A percentile compares a stretch with the other conserved stretches of the same genome.
These are phyloP conservation scores for Halictus quadricinctus DNA, from an alignment of 2,888 invertebrate genomes.

Conservation along the genomic window DNA sequence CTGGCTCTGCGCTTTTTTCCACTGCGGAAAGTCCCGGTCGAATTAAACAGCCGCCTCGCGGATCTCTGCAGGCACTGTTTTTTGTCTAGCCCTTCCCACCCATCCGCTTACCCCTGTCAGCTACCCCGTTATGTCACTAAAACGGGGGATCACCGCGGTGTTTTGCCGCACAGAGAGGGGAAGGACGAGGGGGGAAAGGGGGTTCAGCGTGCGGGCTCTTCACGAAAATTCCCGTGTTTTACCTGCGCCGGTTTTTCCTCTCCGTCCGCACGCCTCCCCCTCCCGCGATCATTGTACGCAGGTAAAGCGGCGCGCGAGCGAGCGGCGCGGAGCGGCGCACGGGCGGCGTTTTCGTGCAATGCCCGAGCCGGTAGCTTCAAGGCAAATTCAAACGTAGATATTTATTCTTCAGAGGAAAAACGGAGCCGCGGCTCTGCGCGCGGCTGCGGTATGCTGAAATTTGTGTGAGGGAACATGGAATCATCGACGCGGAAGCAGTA, in stretches of 20 bases:
- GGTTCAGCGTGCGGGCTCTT: conserved; percentile 29
- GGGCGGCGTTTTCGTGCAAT: conserved; percentile 42
- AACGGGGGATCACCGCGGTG: conserved; percentile 59
- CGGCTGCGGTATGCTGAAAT: conserved; percentile 21
- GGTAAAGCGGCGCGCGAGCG: conserved; percentile 35
- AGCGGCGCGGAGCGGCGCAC: conserved; percentile 16
- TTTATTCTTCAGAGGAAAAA: conserved; percentile 39
- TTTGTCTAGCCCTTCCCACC: conserved; percentile 54
- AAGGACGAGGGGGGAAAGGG: neutral
- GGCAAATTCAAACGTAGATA: conserved; percentile 55
- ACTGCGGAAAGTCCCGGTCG: conserved; percentile 69
- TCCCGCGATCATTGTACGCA: conserved; percentile 42
- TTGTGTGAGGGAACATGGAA: conserved; percentile 21
- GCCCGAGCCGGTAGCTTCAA: conserved; percentile 28
- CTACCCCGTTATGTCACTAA: conserved; percentile 56
- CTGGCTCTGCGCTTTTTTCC: conserved; percentile 67
- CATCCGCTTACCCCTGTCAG: conserved; percentile 51
- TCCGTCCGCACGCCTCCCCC: neutral
- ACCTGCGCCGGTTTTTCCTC: conserved; percentile 46
- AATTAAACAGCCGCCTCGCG: conserved; percentile 76
- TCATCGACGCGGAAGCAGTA: conserved; percentile 43
- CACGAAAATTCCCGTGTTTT: conserved; percentile 61
- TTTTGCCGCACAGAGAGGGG: conserved; percentile 46
- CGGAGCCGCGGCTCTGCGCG: conserved; percentile 15
- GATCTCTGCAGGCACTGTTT: conserved; percentile 69